A percentile compares a stretch with the other conserved stretches of the same genome.
Evolutionary conservation across 2,888 invertebrate species (phyloP).

Genomic region (Papilio gigon): DNA sequence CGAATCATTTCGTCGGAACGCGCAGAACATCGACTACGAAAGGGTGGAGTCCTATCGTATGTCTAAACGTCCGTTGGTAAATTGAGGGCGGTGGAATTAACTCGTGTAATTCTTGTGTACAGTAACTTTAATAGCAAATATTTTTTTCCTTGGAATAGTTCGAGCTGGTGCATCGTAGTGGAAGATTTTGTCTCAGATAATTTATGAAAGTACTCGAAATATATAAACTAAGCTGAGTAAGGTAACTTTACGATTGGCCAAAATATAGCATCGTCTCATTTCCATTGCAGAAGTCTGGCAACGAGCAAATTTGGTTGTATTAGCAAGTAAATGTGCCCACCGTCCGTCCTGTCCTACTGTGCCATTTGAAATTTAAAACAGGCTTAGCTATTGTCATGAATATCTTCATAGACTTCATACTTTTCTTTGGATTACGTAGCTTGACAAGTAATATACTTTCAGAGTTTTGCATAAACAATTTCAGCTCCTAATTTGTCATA

Average conservation of each 20-base stretch:
- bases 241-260: not conserved
- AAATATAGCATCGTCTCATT: not conserved
- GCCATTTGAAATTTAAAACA: conserved; percentile 10
- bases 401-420: not conserved
- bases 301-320: conserved; percentile 6
- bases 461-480: not conserved
- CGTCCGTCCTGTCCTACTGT: not conserved
- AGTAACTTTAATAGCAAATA: too few relatives aligned
- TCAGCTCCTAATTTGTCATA: too few relatives aligned
- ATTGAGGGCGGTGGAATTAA: too few relatives aligned
- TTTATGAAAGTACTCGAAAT: not conserved
- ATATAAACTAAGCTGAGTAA: not conserved
- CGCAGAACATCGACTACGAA: too few relatives aligned
- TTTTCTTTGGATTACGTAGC: not conserved
- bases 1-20: too few relatives aligned
- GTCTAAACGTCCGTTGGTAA: too few relatives aligned
- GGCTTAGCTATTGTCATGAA: not conserved
- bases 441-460: not conserved
- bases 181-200: too few relatives aligned
- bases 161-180: too few relatives aligned
- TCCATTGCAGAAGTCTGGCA: conserved; percentile 7
- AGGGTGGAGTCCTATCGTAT: too few relatives aligned
- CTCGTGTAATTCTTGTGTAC: too few relatives aligned
- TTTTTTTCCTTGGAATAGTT: too few relatives aligned
- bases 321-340: conserved; percentile 14